These are phyloP conservation scores for Noctua pronuba DNA, from an alignment of 2,888 invertebrate species.

Conservation along the genomic window DNA sequence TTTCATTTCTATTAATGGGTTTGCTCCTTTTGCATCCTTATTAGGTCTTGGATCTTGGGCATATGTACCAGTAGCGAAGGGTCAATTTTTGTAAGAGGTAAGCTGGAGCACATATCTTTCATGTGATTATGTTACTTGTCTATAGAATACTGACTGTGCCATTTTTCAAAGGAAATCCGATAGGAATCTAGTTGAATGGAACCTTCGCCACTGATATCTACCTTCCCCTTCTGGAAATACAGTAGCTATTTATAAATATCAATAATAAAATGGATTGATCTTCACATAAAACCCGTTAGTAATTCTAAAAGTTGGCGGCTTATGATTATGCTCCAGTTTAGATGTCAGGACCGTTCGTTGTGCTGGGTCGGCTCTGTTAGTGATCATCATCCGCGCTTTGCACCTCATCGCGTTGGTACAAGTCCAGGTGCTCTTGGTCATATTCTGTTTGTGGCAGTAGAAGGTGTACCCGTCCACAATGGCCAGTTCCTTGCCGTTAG, in stretches of 20 bases:
- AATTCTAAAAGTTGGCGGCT: conserved; percentile 40
- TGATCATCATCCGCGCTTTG: conserved; percentile 39
- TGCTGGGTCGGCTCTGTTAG: conserved; percentile 21
- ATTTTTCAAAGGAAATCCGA: no score
- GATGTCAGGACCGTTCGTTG: neutral
- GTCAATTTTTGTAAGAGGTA: no score
- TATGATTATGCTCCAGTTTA: conserved; percentile 43
- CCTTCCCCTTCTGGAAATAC: no score
- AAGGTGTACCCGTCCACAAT: conserved; percentile 70
- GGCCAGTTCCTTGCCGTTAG: conserved; percentile 66
- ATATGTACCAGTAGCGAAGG: no score
- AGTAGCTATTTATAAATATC: neutral
- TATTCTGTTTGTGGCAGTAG: conserved; percentile 55
- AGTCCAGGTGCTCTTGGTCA: conserved; percentile 34
- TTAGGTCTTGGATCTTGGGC: no score
- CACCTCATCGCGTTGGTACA: conserved; percentile 46
- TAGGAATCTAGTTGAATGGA: no score
- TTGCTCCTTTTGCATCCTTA: no score
- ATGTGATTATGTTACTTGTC: no score
- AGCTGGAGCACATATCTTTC: no score
- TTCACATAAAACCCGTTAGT: conserved; percentile 30
- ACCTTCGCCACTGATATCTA: no score
- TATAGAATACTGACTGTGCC: no score
- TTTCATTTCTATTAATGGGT: no score
- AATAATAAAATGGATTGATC: conserved; percentile 22